phyloP scores from a whole-genome alignment of 1,140 invertebrate species.

The Drosophila miranda region DNA sequence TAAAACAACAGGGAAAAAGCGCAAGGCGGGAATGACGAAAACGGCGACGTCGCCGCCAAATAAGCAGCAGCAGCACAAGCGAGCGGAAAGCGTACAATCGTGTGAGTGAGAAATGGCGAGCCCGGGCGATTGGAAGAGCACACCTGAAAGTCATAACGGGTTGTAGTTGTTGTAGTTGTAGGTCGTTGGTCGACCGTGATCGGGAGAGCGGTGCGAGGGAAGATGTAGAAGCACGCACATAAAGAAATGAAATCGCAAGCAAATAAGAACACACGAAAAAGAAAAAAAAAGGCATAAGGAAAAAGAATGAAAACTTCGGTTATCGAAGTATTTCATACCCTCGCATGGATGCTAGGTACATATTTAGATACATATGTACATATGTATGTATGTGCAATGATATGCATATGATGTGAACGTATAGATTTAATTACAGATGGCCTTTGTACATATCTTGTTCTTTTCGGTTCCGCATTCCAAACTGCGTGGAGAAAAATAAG shows the following conservation, averaged over 20 bases:
- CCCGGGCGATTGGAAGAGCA: conserved; percentile 13
- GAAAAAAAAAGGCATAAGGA: conserved; percentile 27
- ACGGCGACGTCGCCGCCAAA: conserved; percentile 34
- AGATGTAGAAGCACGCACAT: conserved; percentile 31
- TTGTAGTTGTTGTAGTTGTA: conserved; percentile 34
- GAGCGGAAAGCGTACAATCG: conserved; percentile 6
- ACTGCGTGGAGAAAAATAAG: too few species aligned
- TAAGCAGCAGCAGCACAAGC: conserved; percentile 2
- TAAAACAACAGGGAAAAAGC: conserved; percentile 34
- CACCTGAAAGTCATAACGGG: conserved; percentile 59
- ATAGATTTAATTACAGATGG: too few species aligned
- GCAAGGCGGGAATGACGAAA: conserved; percentile 44
- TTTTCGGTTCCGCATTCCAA: too few species aligned
- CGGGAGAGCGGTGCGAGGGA: background rate
- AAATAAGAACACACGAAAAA: conserved; percentile 62
- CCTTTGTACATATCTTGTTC: too few species aligned
- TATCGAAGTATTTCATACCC: too few species aligned
- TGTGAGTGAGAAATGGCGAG: conserved; percentile 5
- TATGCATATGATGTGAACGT: too few species aligned
- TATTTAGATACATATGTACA: background rate
- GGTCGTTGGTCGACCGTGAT: conserved; percentile 9
- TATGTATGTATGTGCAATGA: too few species aligned
- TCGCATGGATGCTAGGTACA: background rate
- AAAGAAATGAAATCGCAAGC: conserved; percentile 61
- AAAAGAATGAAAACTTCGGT: conserved; percentile 14